A percentile compares a stretch with the other conserved stretches of the same genome.
Evolutionary conservation across 23 tunicate genomes (phyloP).

Genomic region (Trididemnum miniatum): DNA sequence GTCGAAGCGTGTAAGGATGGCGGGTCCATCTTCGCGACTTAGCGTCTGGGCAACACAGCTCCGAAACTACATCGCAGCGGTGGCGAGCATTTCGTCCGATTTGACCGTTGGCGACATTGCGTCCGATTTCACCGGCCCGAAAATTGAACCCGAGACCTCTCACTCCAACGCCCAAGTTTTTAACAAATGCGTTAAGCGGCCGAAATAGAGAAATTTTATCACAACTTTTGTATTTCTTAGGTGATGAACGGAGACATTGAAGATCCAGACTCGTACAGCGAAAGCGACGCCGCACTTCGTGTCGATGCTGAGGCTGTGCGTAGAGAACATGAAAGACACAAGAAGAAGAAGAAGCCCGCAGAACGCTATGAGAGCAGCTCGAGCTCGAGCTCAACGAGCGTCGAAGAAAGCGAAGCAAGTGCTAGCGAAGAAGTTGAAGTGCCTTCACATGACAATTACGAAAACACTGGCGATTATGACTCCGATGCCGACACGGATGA

Average conservation of each 20-base stretch:
- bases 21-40: too few species aligned
- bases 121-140: too few species aligned
- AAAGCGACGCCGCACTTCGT: slow-evolving; percentile 40
- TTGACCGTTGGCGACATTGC: too few species aligned
- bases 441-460: slow-evolving; percentile 21
- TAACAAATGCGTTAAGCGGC: too few species aligned
- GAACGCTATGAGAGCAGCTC: slow-evolving; percentile 34
- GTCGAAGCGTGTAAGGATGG: too few species aligned
- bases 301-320: slow-evolving; percentile 51
- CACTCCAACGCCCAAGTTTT: too few species aligned
- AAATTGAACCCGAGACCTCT: too few species aligned
- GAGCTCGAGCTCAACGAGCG: neutral
- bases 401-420: slow-evolving; percentile 22
- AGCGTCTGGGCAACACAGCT: too few species aligned
- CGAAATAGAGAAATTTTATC: too few species aligned
- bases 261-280: slow-evolving; percentile 61
- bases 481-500: slow-evolving; percentile 55
- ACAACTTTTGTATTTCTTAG: slow-evolving; percentile 10
- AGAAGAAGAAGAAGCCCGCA: slow-evolving; percentile 11
- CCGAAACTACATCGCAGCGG: too few species aligned
- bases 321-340: slow-evolving; percentile 41
- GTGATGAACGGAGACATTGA: slow-evolving; percentile 68
- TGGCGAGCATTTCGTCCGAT: too few species aligned
- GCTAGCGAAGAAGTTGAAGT: slow-evolving; percentile 21
- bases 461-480: slow-evolving; percentile 15